Conservation (phyloP, 1,140 invertebrate species). For the Drosophila pseudoobscura region DNA sequence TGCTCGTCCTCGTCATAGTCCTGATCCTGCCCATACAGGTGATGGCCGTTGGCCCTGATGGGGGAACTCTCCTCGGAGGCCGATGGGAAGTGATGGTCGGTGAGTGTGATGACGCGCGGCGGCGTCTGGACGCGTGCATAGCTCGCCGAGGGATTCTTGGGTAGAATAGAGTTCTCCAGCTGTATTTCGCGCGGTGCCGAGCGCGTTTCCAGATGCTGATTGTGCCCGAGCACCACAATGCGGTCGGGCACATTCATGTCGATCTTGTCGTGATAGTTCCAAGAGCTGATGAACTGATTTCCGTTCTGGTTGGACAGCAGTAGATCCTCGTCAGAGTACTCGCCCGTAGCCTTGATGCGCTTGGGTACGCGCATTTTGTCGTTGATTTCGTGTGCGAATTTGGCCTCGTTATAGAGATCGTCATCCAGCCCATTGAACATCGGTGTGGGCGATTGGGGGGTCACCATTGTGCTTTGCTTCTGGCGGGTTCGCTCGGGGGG, state of each 20-base stretch:
- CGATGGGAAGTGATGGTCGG: conserved; percentile 91
- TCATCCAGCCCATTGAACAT: conserved; percentile 85
- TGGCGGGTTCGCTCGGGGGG: neutral
- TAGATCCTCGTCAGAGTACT: conserved; percentile 86
- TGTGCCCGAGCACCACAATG: conserved; percentile 93
- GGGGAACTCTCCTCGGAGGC: conserved; percentile 86
- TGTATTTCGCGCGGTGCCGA: conserved; percentile 92
- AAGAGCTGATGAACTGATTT: conserved; percentile 83
- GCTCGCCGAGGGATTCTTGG: conserved; percentile 87
- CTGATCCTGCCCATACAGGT: conserved; percentile 49
- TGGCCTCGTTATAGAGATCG: conserved; percentile 88
- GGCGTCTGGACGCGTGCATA: conserved; percentile 91
- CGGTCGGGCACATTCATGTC: conserved; percentile 96
- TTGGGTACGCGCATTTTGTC: conserved; percentile 91
- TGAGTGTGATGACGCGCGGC: conserved; percentile 91
- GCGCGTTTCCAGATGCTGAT: conserved; percentile 91
- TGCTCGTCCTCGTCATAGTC: conserved; percentile 66
- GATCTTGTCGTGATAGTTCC: conserved; percentile 89
- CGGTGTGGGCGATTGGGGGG: conserved; percentile 85
- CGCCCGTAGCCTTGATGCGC: conserved; percentile 89
- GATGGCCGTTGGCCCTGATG: conserved; percentile 52
- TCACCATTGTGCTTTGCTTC: conserved; percentile 83
- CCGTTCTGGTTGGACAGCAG: conserved; percentile 85
- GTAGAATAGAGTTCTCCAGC: conserved; percentile 91
- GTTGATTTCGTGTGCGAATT: conserved; percentile 89